Evolutionary conservation across 1,140 invertebrate genomes (phyloP).

Genomic region (Aphis gossypii): DNA sequence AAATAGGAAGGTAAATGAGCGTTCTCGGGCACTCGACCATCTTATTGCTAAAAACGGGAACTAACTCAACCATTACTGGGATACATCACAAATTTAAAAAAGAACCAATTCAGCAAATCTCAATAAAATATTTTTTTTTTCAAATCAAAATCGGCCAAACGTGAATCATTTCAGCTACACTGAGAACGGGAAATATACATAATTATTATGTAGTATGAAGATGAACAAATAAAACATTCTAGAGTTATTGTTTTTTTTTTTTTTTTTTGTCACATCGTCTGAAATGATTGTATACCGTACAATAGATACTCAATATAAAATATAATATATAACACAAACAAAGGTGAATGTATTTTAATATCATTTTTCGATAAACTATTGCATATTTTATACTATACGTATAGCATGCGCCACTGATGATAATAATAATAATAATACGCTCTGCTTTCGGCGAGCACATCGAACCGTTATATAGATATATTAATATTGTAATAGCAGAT

Average conservation of each 20-base stretch:
- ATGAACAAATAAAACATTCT: neutral
- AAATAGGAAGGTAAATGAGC: too few relatives aligned
- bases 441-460: neutral
- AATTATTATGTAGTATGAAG: neutral
- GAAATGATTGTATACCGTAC: neutral
- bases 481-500: neutral
- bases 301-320: neutral
- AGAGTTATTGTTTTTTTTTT: neutral
- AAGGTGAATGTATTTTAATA: neutral
- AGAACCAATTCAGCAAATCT: too few relatives aligned
- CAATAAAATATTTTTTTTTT: too few relatives aligned
- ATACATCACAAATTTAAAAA: too few relatives aligned
- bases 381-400: neutral
- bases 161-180: too few relatives aligned
- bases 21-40: too few relatives aligned
- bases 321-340: neutral
- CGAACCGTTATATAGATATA: neutral
- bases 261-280: too few relatives aligned
- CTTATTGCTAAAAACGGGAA: too few relatives aligned
- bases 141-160: too few relatives aligned
- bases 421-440: neutral
- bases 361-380: neutral
- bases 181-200: too few relatives aligned
- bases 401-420: neutral
- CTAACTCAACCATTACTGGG: too few relatives aligned